Percentiles rank a stretch among this genome's conserved stretches.
Evolutionary conservation across 2,113 vertebrate genomes (phyloP).

Genomic region (Campylorhamphus procurvoides): DNA sequence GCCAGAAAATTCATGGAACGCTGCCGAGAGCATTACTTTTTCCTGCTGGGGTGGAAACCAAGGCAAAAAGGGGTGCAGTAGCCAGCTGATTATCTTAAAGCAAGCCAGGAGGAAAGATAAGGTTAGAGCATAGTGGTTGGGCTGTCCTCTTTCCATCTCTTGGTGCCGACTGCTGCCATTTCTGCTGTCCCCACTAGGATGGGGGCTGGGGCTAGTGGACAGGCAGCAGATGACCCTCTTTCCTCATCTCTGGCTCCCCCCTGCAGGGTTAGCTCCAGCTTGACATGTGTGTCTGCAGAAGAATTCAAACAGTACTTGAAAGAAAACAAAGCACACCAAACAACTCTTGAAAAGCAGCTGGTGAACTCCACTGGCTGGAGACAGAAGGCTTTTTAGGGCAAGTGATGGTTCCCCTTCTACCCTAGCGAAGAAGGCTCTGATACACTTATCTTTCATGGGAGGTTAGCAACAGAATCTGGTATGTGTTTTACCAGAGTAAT

Average conservation of each 20-base stretch:
- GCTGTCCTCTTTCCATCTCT: background rate
- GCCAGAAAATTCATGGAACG: background rate
- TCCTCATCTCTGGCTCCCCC: background rate
- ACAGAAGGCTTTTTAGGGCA: constrained; percentile 14
- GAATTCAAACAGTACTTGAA: background rate
- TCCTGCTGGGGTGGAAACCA: background rate
- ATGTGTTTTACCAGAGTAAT: background rate
- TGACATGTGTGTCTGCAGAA: background rate
- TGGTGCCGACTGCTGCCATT: background rate
- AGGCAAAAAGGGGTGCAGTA: background rate
- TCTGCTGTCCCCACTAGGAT: background rate
- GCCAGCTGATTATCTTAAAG: background rate
- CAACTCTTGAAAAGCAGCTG: background rate
- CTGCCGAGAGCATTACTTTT: background rate
- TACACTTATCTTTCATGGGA: background rate
- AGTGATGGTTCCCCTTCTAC: background rate
- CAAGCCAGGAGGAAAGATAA: background rate
- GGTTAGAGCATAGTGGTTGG: background rate
- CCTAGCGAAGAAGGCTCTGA: background rate
- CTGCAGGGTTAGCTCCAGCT: background rate
- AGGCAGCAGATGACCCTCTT: background rate
- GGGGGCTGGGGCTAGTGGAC: background rate
- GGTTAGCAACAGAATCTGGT: background rate
- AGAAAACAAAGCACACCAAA: constrained; percentile 21
- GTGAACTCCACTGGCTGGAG: background rate